These are phyloP conservation scores for Cochlearius cochlearius DNA, from an alignment of 2,113 vertebrate species.

Conservation along the genomic window DNA sequence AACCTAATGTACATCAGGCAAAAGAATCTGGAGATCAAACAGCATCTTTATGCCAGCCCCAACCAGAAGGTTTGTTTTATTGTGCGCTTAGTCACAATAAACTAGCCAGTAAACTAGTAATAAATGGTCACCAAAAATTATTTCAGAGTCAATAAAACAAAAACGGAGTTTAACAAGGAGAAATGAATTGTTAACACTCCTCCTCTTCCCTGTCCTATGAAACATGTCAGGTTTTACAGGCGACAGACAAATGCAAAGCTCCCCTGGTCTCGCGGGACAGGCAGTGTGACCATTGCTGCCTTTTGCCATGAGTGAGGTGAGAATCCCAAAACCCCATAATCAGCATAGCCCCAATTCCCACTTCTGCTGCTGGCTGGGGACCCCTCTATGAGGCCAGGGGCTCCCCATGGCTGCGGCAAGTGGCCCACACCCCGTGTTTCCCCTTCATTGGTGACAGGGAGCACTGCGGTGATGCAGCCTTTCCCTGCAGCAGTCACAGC, in stretches of 20 bases:
- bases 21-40: background rate
- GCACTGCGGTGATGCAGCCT: background rate
- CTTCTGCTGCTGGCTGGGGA: background rate
- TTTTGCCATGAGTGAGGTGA: accelerated
- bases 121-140: constrained; percentile 1
- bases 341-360: background rate
- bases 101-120: constrained; percentile 16
- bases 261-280: accelerated
- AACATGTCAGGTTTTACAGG: background rate
- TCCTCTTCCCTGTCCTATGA: background rate
- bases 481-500: background rate
- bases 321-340: accelerated
- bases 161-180: background rate
- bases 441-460: accelerated
- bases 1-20: background rate
- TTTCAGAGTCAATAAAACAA: constrained; percentile 29
- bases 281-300: accelerated
- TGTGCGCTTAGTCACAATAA: background rate
- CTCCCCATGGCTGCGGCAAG: accelerated
- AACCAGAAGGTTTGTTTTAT: constrained; percentile 14
- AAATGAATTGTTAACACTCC: background rate
- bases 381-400: accelerated
- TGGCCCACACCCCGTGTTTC: accelerated
- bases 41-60: background rate
- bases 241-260: accelerated